Evolutionary conservation across 64 coral and sea anemone genomes (phyloP).

Genomic region (Dendronephthya gigantea): DNA sequence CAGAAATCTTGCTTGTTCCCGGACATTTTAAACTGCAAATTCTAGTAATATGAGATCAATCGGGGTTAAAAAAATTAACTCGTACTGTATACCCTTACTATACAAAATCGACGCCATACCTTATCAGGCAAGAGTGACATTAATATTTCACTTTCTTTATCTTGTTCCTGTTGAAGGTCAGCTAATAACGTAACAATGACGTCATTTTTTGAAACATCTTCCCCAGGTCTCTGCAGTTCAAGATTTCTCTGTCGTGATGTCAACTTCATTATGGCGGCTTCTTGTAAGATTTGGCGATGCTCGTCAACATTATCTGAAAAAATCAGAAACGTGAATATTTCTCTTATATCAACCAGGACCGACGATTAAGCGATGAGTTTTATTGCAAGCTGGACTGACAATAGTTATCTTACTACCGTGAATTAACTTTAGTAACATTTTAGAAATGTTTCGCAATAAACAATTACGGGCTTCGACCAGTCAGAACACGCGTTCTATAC

Average conservation of each 20-base stretch:
- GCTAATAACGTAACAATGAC: constrained; percentile 79
- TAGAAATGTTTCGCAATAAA: too few relatives aligned
- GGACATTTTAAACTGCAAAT: background rate
- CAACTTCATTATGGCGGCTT: constrained; percentile 65
- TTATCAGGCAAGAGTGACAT: constrained; percentile 67
- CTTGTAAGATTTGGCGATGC: constrained; percentile 45
- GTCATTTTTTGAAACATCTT: constrained; percentile 47
- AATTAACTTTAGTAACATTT: too few relatives aligned
- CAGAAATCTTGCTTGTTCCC: too few relatives aligned
- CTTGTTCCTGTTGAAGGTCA: constrained; percentile 91
- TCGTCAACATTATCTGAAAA: constrained; percentile 45
- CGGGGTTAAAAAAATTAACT: too few relatives aligned
- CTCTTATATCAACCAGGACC: background rate
- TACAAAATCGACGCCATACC: too few relatives aligned
- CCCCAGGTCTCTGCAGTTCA: constrained; percentile 23
- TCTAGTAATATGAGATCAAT: background rate
- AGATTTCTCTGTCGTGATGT: constrained; percentile 58
- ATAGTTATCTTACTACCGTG: too few relatives aligned
- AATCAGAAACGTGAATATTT: background rate
- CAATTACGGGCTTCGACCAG: too few relatives aligned
- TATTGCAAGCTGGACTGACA: too few relatives aligned
- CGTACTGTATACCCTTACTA: too few relatives aligned
- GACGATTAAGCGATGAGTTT: too few relatives aligned
- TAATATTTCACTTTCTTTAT: constrained; percentile 82
- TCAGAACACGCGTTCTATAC: too few relatives aligned